Base-by-base conservation (phyloP, 1,140 invertebrate species). In the Cotesia vestalis region DNA sequence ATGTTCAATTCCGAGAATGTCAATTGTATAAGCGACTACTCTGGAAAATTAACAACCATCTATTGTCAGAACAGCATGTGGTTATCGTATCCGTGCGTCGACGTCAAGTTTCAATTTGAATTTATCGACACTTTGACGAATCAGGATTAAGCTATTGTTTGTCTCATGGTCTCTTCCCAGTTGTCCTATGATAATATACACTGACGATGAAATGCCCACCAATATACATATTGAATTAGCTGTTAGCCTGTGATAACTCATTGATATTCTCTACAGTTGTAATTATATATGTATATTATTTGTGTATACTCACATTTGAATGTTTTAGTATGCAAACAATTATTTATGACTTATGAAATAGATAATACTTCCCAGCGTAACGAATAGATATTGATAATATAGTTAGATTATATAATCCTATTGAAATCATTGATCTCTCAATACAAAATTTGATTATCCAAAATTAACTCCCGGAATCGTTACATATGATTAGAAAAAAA, bases 121-220 rank as follows among this genome's bases (percentile, higher is more conserved):
- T 74, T 71, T 68, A 74, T 71, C 60, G 63, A 61, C 27, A 66
- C 40, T 66, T 63, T 59, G 35, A 55, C n/a, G 46, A 71, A 74
- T 71, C 69, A 63, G 46, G 38, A 52, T 51, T 63, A 71, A 71
- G 71, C 20, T 46, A 71, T 35, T 62, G 63, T 40, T 20, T 40
- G 46, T 66, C 64, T 73, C 67, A 59, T 66, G 38, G 27, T 53
- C 38, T 12, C 40, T 12, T 20, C 8, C 14, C 17, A 46, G 34
- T 66, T 66, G 38, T 66, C 38, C 14, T 66, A 14, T 9, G 63
- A 66, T 66, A 67, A 67, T 67, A 53, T 55, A 17, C 66, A 52
- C 27, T 17, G 51, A 27, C 17, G 20, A 27, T 59, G 57, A 27
- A 59, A 59, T 59, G 57, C 20, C 27, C 4, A 59, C 17, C 14